A percentile compares a stretch with the other conserved stretches of the same genome.
Evolutionary conservation across 2,797 vertebrate genomes (phyloP).

Genomic region (Crocidura indochinensis): DNA sequence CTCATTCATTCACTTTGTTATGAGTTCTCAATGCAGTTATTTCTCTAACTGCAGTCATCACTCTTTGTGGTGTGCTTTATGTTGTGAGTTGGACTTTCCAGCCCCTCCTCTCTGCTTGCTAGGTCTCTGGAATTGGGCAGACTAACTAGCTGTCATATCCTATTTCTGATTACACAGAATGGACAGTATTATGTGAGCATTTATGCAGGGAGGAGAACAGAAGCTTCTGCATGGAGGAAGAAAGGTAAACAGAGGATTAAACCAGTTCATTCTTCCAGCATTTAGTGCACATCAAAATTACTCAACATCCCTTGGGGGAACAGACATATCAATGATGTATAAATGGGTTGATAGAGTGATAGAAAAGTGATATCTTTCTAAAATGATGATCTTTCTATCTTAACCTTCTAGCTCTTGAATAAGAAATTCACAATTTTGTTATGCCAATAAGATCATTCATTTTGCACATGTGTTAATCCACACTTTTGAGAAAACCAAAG

Average conservation of each 20-base stretch:
- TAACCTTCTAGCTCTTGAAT: background rate
- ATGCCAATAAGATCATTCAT: background rate
- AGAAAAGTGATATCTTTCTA: background rate
- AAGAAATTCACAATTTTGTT: background rate
- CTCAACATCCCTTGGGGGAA: background rate
- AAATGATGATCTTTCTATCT: background rate
- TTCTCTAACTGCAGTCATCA: no score
- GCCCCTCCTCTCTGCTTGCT: background rate
- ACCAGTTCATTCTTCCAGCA: background rate
- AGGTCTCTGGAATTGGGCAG: background rate
- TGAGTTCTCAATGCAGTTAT: no score
- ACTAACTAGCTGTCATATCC: background rate
- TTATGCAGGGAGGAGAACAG: background rate
- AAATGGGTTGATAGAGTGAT: background rate
- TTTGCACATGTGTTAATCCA: slow-evolving; percentile 20
- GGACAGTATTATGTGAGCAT: background rate
- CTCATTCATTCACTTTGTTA: no score
- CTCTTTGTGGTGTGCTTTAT: no score
- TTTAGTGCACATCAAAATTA: background rate
- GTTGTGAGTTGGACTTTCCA: no score
- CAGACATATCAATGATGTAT: background rate
- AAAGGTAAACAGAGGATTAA: background rate
- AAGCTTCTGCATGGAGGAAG: background rate
- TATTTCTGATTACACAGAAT: background rate
- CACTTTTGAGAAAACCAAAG: slow-evolving; percentile 2